phyloP scores from a whole-genome alignment of 2,113 vertebrate species.

The Oreochromis spilurus region DNA sequence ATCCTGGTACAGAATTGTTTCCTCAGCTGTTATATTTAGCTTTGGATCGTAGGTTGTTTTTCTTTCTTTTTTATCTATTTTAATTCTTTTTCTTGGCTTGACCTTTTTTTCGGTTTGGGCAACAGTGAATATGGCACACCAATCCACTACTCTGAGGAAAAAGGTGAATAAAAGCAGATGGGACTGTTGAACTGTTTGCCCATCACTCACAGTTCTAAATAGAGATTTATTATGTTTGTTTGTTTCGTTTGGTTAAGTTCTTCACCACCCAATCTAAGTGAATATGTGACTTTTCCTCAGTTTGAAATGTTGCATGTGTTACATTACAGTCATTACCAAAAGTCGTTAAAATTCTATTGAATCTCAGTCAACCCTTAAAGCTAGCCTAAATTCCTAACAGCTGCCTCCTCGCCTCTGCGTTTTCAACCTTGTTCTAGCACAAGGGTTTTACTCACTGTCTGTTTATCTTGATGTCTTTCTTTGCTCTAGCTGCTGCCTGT shows the following conservation, averaged over 20 bases:
- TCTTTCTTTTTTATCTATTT: background rate
- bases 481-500: background rate
- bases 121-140: background rate
- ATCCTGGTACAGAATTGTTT: background rate
- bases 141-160: background rate
- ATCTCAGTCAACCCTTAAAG: background rate
- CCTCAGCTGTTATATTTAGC: background rate
- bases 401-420: background rate
- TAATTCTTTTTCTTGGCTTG: background rate
- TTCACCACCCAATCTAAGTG: background rate
- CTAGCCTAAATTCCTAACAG: background rate
- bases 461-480: conserved; percentile 40
- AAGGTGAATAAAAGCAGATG: background rate
- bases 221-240: background rate
- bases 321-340: background rate
- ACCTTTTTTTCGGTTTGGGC: background rate
- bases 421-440: background rate
- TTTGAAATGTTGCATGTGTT: background rate
- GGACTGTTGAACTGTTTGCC: background rate
- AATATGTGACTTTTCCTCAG: background rate
- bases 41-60: background rate
- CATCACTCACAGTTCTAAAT: background rate
- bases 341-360: background rate
- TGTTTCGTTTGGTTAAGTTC: background rate
- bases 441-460: conserved; percentile 27